Base-by-base conservation (phyloP, 2,797 vertebrate genomes). In the Momotus momota region DNA sequence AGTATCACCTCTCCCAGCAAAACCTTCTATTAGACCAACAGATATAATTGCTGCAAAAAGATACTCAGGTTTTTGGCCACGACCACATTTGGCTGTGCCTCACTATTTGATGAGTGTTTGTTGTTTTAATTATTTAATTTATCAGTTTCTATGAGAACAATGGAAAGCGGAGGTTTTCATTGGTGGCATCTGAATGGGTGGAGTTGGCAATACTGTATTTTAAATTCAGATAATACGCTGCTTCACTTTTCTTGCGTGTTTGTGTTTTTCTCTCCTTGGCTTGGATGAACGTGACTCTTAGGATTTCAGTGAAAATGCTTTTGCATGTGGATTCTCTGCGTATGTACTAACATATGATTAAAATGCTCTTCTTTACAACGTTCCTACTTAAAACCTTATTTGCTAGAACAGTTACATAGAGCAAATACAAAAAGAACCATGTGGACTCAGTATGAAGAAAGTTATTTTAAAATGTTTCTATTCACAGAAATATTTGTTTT, bases 401-500 rank as follows among this genome's bases (percentile, higher is more conserved):
- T 94, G 33, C 71, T 71, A 43, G n/a, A 95, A 81, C 26, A 80
- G 78, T 77, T 38, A 52, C 64, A 77, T 5, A 41, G 27, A 93
- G 45, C 40, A 80, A 90, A 90, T 45, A 52, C 31, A 61, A 86
- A 86, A 91, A 70, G 58, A 87, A 35, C 43, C 21, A 26, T 15
- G 26, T 67, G 78, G 83, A 84, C 61, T 92, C 48, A 64, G n/a
- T 74, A 85, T 1, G 33, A 95, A 92, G 87, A 84, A 87, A 80
- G 95, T 71, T 0, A 84, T 54, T 93, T 83, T 1, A 10, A 83
- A 96, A 81, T 67, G 65, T 85, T 92, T 83, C 41, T 88, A 21
- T 92, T 85, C 51, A 81, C 70, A 81, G 80, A 71, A 93, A 74
- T 88, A 81, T 9, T 93, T 88, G 81, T 52, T 89, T 83, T 94